Conservation (phyloP, 30 jellyfish, hydroid and myxozoan species). For the Aurelia sp. region DNA sequence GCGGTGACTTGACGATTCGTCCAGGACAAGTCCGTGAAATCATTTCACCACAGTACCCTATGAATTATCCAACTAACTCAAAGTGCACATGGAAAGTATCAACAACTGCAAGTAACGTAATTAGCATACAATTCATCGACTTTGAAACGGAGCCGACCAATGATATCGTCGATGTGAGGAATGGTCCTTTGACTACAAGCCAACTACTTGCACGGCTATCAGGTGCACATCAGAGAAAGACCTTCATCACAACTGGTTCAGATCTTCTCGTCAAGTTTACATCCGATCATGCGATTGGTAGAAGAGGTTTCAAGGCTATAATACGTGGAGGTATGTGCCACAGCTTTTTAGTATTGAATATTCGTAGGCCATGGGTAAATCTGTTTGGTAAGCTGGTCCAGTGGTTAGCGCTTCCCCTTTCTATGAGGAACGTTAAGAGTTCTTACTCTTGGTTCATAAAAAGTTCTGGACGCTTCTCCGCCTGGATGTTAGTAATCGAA, state of each 20-base stretch:
- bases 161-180: slow-evolving; percentile 83
- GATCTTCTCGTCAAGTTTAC: slow-evolving; percentile 64
- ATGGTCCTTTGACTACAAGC: slow-evolving; percentile 64
- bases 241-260: slow-evolving; percentile 61
- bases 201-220: slow-evolving; percentile 59
- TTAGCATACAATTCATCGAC: slow-evolving; percentile 69
- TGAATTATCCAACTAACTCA: slow-evolving; percentile 65
- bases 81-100: slow-evolving; percentile 84
- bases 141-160: slow-evolving; percentile 82
- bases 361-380: too few relatives aligned
- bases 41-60: slow-evolving; percentile 84
- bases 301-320: slow-evolving; percentile 82
- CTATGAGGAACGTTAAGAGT: too few relatives aligned
- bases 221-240: slow-evolving; percentile 47
- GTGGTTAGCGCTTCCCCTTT: too few relatives aligned
- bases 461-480: too few relatives aligned
- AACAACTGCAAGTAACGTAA: slow-evolving; percentile 39
- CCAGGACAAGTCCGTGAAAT: slow-evolving; percentile 49
- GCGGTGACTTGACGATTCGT: slow-evolving; percentile 32
- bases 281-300: slow-evolving; percentile 64
- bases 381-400: too few relatives aligned
- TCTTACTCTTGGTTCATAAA: too few relatives aligned
- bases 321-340: slow-evolving; percentile 65
- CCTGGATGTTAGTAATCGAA: too few relatives aligned
- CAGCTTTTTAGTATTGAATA: not conserved